A percentile compares a stretch with the other conserved stretches of the same genome.
These are phyloP conservation scores for Panthera tigris DNA, from an alignment of 2,113 vertebrate species.

Conservation along the genomic window DNA sequence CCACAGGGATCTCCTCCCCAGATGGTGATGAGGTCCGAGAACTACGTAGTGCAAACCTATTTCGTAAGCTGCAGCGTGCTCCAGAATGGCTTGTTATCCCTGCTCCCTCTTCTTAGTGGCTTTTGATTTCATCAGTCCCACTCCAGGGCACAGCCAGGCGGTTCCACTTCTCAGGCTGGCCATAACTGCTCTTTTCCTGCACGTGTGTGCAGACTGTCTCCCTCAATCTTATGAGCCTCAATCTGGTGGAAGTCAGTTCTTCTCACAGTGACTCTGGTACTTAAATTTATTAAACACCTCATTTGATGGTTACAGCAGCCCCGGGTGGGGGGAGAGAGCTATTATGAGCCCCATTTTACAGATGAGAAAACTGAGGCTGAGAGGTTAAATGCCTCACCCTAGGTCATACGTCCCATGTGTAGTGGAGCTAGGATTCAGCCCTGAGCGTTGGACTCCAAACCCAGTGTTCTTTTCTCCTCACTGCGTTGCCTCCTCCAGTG, in stretches of 20 bases:
- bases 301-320: background rate
- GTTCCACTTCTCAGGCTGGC: background rate
- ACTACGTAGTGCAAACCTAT: background rate
- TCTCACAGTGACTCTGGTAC: background rate
- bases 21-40: background rate
- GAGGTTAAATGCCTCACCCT: background rate
- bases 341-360: background rate
- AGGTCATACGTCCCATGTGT: background rate
- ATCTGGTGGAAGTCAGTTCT: background rate
- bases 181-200: background rate
- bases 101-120: background rate
- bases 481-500: background rate
- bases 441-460: background rate
- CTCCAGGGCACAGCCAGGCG: background rate
- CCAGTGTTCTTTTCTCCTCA: background rate
- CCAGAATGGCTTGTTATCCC: background rate
- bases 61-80: background rate
- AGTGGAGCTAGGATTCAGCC: background rate
- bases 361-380: background rate
- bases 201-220: background rate
- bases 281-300: slow-evolving; percentile 2
- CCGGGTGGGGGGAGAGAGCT: background rate
- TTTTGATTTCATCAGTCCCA: background rate
- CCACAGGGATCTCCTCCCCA: background rate
- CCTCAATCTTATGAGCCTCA: background rate